Base-by-base conservation (phyloP, 2,113 vertebrate genomes). In the Datnioides undecimradiatus region DNA sequence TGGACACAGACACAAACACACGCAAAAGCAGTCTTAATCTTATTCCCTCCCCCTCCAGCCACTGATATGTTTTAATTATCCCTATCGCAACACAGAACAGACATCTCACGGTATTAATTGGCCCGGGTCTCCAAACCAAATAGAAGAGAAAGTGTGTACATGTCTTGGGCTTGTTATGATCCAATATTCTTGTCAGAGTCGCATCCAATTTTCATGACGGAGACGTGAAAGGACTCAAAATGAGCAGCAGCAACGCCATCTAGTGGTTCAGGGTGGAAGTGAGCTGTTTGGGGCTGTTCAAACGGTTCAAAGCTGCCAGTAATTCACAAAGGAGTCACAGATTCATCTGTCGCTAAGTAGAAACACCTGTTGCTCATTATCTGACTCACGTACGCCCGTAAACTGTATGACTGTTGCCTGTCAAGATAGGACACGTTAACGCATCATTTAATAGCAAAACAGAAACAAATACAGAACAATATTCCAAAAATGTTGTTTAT, bases 261-360 rank as follows among this genome's bases (percentile, higher is more conserved):
- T 82, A 65, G 85, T 66, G 87, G 80, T 31, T 41, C 9, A 25
- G 1, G 14, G 14, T n/a, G 45, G 36, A 34, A 29, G 59, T 6
- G 11, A 10, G 8, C 2, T 48, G 4, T 29, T 12, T 1, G 40
- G 19, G 17, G 19, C 6, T 40, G 58, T 2, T 36, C 0, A 31
- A 34, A 49, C 2, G 0, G 12, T 0, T 19, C 33, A 65, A 51
- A 27, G 3, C 27, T 55, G 6, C 33, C 8, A 17, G 19, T 10
- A 0, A 54, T 34, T 36, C 6, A 5, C 19, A 23, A 4, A 49
- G 9, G 10, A 29, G 23, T 23, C n/a, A 6, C 11, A n/a, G 16
- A 45, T 60, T 52, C 1, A 13, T 58, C 19, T 14, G 33, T 1
- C 6, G 21, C 27, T 40, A 11, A 33, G 55, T 2, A 14, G 34